Conservation (phyloP, 2,888 invertebrate genomes). For the Mythimna albipuncta region DNA sequence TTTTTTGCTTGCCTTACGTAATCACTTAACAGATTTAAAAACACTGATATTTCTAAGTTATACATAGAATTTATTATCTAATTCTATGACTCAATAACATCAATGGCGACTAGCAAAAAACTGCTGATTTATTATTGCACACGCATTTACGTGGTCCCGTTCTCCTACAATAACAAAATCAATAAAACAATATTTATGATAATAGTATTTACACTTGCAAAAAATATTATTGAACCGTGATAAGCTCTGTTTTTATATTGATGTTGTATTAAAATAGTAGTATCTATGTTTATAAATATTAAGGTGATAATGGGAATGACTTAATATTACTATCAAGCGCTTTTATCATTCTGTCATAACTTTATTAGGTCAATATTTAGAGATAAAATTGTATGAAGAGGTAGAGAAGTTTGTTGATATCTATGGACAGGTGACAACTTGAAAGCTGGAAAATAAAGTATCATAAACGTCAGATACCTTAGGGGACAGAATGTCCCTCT, state of each 20-base stretch:
- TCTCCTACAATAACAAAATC: not conserved
- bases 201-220: slow-evolving; percentile 12
- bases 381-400: not conserved
- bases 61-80: too few relatives aligned
- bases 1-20: too few relatives aligned
- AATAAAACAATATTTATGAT: not conserved
- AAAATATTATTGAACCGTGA: not conserved
- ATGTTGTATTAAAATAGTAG: not conserved
- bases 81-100: too few relatives aligned
- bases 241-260: slow-evolving; percentile 10
- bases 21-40: too few relatives aligned
- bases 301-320: not conserved
- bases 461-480: too few relatives aligned
- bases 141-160: too few relatives aligned
- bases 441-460: too few relatives aligned
- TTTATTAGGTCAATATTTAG: not conserved
- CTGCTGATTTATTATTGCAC: too few relatives aligned
- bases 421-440: not conserved
- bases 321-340: not conserved
- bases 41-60: too few relatives aligned
- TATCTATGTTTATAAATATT: slow-evolving; percentile 20
- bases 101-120: too few relatives aligned
- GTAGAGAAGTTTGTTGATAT: not conserved
- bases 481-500: too few relatives aligned
- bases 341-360: not conserved